Base-by-base conservation (phyloP, 1,140 invertebrate genomes). In the Penaeus japonicus region DNA sequence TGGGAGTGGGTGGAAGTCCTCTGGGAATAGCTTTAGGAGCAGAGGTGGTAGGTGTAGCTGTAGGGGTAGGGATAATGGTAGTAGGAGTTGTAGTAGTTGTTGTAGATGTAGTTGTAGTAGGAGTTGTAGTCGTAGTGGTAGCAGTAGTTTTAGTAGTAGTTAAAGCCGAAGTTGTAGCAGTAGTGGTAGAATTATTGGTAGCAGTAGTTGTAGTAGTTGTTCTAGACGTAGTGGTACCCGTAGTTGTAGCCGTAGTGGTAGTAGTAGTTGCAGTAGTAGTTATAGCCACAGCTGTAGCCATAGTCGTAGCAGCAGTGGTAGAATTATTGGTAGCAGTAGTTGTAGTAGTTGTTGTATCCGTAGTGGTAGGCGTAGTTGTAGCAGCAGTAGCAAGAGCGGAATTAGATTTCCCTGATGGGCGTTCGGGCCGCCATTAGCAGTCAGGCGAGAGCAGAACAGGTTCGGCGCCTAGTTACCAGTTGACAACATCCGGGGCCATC, bases 51-150 rank as follows among this genome's bases (percentile, higher is more conserved):
- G 35, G 2, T 39, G 70, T 77, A 18, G 85, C 54, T 17, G 85
- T 79, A 7, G 65, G 32, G 2, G 85, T 87, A 20, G 85, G 57
- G 20, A 70, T 30, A 18, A 35, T 87, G 0, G 85, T 87, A n/a
- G 85, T 87, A 32, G 85, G 39, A 24, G 65, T 47, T 0, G 84
- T n/a, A 32, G 57, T 62, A 39, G 35, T 39, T 4, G 35, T 39
- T 22, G 84, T 85, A 47, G 84, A n/a, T 18, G 84, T 39, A 20
- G 84, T 77, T 22, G 70, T 85, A 5, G 59, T 32, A 83, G 80
- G 35, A 7, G 80, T 18, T 18, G 80, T 83, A 0, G 39, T 2
- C 4, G 3, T 32, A 32, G 4, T 4, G 4, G 75, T 24, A 35
- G 75, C 4, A 4, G 75, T 22, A n/a, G 75, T 20, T 7, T 4